Evolutionary conservation across 2,888 invertebrate species (phyloP).

Genomic region (Bedellia somnulentella): DNA sequence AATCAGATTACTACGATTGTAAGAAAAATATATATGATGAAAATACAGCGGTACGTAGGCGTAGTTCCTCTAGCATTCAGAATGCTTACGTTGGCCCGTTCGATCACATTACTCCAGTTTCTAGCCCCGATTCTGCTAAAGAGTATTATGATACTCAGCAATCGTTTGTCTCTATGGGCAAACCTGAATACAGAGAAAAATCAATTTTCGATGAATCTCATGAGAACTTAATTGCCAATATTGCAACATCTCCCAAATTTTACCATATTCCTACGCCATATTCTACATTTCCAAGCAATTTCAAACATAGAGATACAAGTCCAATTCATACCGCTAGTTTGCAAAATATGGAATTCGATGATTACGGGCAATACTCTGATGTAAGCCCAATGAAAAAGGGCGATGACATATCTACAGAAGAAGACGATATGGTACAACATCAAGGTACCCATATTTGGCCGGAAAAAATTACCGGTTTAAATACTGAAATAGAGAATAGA

Average conservation of each 20-base stretch:
- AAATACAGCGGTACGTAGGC: slow-evolving; percentile 27
- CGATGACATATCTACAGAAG: slow-evolving; percentile 52
- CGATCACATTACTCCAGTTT: slow-evolving; percentile 59
- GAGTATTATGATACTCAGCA: slow-evolving; percentile 63
- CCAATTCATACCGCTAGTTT: slow-evolving; percentile 70
- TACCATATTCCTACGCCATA: slow-evolving; percentile 64
- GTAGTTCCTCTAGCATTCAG: slow-evolving; percentile 34
- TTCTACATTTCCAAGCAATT: slow-evolving; percentile 65
- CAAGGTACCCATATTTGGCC: slow-evolving; percentile 55
- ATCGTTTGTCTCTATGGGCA: slow-evolving; percentile 43
- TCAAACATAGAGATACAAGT: slow-evolving; percentile 51
- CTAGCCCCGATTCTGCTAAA: slow-evolving; percentile 69
- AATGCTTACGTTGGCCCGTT: slow-evolving; percentile 43
- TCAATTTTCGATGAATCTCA: slow-evolving; percentile 58
- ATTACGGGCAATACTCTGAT: slow-evolving; percentile 45
- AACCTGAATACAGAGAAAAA: slow-evolving; percentile 48
- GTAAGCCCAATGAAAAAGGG: slow-evolving; percentile 33
- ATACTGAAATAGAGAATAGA: slow-evolving; percentile 53
- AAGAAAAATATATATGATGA: slow-evolving; percentile 55
- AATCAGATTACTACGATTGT: slow-evolving; percentile 70
- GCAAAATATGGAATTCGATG: slow-evolving; percentile 71
- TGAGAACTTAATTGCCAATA: slow-evolving; percentile 60
- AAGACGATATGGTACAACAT: slow-evolving; percentile 46
- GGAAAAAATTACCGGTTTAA: slow-evolving; percentile 51
- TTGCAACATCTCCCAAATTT: slow-evolving; percentile 39